These are phyloP conservation scores for Mallotus villosus DNA, from an alignment of 2,797 vertebrate species.

Conservation along the genomic window DNA sequence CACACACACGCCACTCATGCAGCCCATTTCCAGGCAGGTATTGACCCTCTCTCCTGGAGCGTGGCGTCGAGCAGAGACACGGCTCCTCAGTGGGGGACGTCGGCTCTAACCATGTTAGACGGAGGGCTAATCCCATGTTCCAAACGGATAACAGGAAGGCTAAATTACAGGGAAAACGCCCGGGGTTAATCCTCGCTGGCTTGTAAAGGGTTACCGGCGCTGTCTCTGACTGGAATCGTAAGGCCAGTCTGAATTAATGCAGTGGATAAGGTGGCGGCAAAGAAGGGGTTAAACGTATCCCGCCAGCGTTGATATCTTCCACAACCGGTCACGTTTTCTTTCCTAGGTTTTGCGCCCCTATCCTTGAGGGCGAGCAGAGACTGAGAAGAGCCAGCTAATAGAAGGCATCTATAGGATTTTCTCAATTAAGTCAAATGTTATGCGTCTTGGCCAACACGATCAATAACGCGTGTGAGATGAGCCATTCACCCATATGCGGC, in stretches of 20 bases:
- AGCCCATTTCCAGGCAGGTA: slow-evolving; percentile 36
- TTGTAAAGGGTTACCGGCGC: neutral
- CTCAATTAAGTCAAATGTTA: slow-evolving; percentile 38
- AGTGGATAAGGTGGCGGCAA: too few species aligned
- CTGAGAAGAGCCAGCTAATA: neutral
- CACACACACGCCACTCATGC: neutral
- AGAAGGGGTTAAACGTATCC: too few species aligned
- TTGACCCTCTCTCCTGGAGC: slow-evolving; percentile 56
- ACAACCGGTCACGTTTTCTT: too few species aligned
- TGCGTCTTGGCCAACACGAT: slow-evolving; percentile 33
- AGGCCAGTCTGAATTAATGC: too few species aligned
- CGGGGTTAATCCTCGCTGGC: slow-evolving; percentile 2
- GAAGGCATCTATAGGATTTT: slow-evolving; percentile 1
- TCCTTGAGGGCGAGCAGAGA: neutral
- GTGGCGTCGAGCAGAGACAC: slow-evolving; percentile 58
- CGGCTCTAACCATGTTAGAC: slow-evolving; percentile 50
- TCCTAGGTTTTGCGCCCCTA: too few species aligned
- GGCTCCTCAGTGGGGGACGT: slow-evolving; percentile 38
- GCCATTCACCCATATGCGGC: slow-evolving; percentile 39
- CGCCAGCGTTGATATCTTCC: too few species aligned
- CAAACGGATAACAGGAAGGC: slow-evolving; percentile 39
- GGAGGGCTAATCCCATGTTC: slow-evolving; percentile 47
- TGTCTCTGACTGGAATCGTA: too few species aligned
- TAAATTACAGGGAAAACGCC: slow-evolving; percentile 17
- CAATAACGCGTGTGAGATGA: slow-evolving; percentile 36